Conservation (phyloP, 2,113 vertebrate species). For the Porphyrio hochstetteri region DNA sequence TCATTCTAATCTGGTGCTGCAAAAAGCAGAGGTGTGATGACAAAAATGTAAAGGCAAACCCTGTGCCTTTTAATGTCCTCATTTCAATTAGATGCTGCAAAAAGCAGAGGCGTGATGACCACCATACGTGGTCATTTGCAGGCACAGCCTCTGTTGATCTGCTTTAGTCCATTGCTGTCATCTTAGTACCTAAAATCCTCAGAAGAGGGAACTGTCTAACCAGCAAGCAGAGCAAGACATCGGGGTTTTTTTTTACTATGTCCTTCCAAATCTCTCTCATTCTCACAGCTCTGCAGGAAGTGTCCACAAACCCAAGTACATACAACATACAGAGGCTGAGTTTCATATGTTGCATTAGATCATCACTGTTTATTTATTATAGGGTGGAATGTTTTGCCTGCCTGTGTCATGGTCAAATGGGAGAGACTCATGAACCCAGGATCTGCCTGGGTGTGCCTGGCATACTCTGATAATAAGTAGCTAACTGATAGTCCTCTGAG, state of each 20-base stretch:
- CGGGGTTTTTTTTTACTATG: neutral
- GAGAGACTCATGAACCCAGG: neutral
- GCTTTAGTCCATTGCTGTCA: rapidly evolving
- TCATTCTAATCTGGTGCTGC: neutral
- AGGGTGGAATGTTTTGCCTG: neutral
- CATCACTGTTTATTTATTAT: neutral
- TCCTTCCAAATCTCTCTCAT: neutral
- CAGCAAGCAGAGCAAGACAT: neutral
- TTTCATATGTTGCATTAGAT: neutral
- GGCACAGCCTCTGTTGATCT: neutral
- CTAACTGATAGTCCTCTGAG: neutral
- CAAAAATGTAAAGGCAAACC: neutral
- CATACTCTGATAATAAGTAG: neutral
- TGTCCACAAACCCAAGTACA: neutral
- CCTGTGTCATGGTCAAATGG: neutral
- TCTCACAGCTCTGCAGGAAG: neutral
- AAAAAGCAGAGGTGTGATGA: neutral
- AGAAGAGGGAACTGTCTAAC: neutral
- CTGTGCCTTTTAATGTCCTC: rapidly evolving
- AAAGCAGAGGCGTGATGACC: neutral
- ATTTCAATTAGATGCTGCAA: neutral
- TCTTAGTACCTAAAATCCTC: neutral
- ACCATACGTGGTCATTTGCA: neutral
- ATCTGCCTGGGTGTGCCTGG: neutral
- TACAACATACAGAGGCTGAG: no score